Evolutionary conservation across 2,888 invertebrate species (phyloP), one percentile per base, ranked within the genome.

Genomic region (Euclidia mi): DNA sequence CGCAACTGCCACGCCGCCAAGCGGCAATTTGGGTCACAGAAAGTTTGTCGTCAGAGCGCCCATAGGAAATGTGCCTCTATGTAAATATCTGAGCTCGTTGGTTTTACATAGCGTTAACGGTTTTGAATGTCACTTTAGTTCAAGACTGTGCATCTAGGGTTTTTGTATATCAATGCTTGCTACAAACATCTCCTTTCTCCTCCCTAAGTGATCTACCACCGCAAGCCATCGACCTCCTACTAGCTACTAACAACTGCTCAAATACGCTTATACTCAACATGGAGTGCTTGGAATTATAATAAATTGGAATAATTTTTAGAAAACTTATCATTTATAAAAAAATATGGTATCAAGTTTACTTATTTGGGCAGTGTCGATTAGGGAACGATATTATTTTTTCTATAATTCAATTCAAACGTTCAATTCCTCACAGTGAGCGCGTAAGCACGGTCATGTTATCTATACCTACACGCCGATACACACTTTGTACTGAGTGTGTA

Each of bases 181-280:
- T 32, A 46, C 57, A 58, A 63, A 75, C 56, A 72, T 63, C 43
- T 50, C n/a, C n/a, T n/a, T n/a, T n/a, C n/a, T n/a, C n/a, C n/a
- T n/a, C n/a, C n/a, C n/a, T n/a, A n/a, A n/a, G n/a, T 63, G 51
- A 3, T 47, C 32, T 48, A 58, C 71, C 71, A 73, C 64, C 66
- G 51, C 67, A 70, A 71, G 63, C 69, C 62, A 63, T 68, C 62
- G 55, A 73, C 69, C 67, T 53, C 59, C 56, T 65, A 60, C 71
- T 75, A 76, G 46, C 68, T 63, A 70, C 76, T 71, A 71, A 60
- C 56, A 62, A 73, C 57, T 64, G 70, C 68, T 71, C 65, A 55
- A 74, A 67, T 74, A 70, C 67, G 78, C 84, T 90, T 89, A 87
- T 78, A 88, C 86, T 88, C 88, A 51, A 72, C 84, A 68, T 78